Evolutionary conservation across 1,140 invertebrate species (phyloP).

Genomic region (Aphis gossypii): DNA sequence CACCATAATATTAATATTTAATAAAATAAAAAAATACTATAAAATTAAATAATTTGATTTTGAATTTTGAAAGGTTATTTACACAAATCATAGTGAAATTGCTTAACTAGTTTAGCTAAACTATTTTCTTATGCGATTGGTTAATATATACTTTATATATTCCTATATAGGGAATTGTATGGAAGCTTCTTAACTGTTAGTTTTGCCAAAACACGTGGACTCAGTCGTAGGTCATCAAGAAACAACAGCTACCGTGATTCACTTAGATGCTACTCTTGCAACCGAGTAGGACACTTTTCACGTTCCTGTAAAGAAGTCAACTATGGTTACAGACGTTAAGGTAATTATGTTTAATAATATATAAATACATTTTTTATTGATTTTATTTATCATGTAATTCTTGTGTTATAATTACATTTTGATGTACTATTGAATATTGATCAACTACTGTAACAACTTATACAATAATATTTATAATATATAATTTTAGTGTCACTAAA

Average conservation of each 20-base stretch:
- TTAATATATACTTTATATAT: neutral
- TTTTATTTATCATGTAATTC: neutral
- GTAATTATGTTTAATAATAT: slow-evolving; percentile 36
- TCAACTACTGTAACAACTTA: neutral
- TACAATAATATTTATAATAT: neutral
- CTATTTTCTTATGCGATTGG: no score
- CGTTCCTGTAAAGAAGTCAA: slow-evolving; percentile 59
- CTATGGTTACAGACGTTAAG: slow-evolving; percentile 59
- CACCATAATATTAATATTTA: no score
- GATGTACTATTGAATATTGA: neutral
- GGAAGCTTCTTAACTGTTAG: slow-evolving; percentile 58
- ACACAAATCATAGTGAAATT: no score
- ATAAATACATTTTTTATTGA: neutral
- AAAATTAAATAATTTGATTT: no score
- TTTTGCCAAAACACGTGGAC: slow-evolving; percentile 58
- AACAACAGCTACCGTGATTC: slow-evolving; percentile 49
- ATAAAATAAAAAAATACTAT: no score
- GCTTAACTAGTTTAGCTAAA: no score
- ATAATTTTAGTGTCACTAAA: slow-evolving; percentile 13
- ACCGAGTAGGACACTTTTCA: slow-evolving; percentile 59
- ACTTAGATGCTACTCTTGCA: slow-evolving; percentile 59
- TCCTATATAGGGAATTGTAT: slow-evolving; percentile 54
- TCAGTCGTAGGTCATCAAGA: slow-evolving; percentile 52
- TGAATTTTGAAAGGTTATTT: no score
- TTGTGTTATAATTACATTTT: neutral